Base-by-base conservation (phyloP, 2,888 invertebrate genomes). In the Cerceris rybyensis region DNA sequence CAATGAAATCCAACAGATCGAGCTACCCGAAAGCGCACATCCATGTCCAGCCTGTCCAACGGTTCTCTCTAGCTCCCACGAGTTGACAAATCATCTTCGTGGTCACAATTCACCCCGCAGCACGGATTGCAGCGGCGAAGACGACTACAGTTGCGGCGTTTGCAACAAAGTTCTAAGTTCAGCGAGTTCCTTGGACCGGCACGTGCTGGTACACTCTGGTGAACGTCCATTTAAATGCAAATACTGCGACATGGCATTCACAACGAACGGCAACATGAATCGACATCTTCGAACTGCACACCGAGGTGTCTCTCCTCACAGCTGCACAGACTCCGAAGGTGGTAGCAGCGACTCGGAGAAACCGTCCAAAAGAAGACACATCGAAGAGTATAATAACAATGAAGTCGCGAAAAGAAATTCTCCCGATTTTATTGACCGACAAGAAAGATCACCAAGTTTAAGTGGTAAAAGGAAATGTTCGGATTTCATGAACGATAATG, bases 201-300 rank as follows among this genome's bases (percentile, higher is more conserved):
- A 97, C 93, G 95, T 96, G 87, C 93, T 97, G 71, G 96, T 96
- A 4, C 97, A 97, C 91, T 96, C 96, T 52, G 96, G 96, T 14
- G 96, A 97, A 89, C 94, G 96, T 9, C 96, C 97, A 2, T 97
- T 97, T 92, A 95, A 95, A 87, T 97, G 97, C 92, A 95, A 95
- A 88, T 94, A 95, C 86, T 97, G 97, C 92, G 95, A 95, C 70
- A 95, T 96, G 92, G 95, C 96, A 54, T 97, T 97, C 92, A 96
- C 96, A 49, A 97, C 97, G 13, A 97, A 97, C 91, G 97, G 96
- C 41, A 97, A 96, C 92, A 96, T 97, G 96, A 96, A 96, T 90
- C 93, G 97, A 52, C 97, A 97, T 91, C 95, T 96, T 94, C 94
- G 96, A 75, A 96, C 96, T 2, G 90, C 90, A 7, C 92, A 92